These are phyloP conservation scores for Pollenia labialis DNA, from an alignment of 2,888 invertebrate genomes.

Conservation along the genomic window DNA sequence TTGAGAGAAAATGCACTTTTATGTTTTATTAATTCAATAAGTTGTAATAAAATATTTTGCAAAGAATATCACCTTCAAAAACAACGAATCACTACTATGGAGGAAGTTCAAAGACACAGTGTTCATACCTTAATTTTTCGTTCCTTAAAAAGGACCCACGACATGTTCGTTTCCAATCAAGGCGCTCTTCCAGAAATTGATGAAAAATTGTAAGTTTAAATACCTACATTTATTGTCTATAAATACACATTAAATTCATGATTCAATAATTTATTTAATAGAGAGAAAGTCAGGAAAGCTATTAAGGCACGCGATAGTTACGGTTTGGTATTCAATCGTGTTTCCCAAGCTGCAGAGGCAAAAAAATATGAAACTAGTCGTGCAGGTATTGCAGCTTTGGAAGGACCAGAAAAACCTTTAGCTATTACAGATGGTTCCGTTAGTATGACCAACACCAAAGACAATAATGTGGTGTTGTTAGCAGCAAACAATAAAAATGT, in stretches of 20 bases:
- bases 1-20: not conserved
- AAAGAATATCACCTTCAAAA: not conserved
- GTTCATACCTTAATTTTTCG: constrained; percentile 98
- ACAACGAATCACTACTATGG: constrained; percentile 80
- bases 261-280: constrained; percentile 78
- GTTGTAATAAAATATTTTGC: too few relatives aligned
- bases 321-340: constrained; percentile 92
- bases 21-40: not conserved
- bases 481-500: constrained; percentile 22
- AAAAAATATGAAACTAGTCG: constrained; percentile 74
- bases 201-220: constrained; percentile 88
- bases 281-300: constrained; percentile 89
- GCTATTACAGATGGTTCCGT: constrained; percentile 80
- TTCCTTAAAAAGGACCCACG: constrained; percentile 98
- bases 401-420: constrained; percentile 70
- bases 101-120: constrained; percentile 97
- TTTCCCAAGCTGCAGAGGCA: constrained; percentile 84
- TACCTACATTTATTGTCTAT: constrained; percentile 20
- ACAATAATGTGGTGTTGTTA: constrained; percentile 51
- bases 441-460: constrained; percentile 15
- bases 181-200: constrained; percentile 93
- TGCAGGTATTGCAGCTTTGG: constrained; percentile 38
- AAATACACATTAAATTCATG: not conserved
- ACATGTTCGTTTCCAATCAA: constrained; percentile 97
- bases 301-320: constrained; percentile 94